Conservation (phyloP, 2,797 vertebrate genomes). For the Manis javanica region DNA sequence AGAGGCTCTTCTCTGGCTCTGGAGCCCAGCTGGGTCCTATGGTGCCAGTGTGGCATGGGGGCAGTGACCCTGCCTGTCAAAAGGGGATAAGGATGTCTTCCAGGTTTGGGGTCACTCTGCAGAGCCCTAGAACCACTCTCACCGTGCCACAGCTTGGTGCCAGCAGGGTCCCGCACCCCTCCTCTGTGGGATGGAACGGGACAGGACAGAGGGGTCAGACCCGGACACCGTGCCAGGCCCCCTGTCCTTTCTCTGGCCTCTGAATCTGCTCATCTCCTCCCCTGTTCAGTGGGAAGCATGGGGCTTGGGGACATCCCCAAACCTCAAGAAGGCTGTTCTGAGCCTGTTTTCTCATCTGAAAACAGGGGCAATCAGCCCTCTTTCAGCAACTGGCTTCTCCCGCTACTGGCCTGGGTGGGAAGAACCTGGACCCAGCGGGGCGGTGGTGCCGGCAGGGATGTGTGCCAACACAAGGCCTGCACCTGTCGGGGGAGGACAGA, state of each 20-base stretch:
- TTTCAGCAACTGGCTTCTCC: background rate
- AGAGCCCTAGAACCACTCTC: background rate
- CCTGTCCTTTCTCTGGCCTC: background rate
- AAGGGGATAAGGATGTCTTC: background rate
- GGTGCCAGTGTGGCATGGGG: background rate
- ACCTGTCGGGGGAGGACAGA: background rate
- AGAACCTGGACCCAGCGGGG: background rate
- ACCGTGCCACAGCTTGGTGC: background rate
- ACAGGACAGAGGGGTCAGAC: background rate
- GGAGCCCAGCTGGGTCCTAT: background rate
- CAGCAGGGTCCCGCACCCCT: background rate
- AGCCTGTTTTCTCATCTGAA: conserved; percentile 19
- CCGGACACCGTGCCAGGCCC: background rate
- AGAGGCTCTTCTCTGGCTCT: background rate
- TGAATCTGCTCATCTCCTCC: background rate
- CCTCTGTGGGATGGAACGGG: fast-evolving
- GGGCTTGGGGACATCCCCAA: background rate
- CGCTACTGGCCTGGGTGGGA: background rate
- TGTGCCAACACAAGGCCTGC: background rate
- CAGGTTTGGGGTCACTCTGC: too few species aligned
- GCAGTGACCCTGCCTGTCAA: background rate
- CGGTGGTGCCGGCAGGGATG: fast-evolving
- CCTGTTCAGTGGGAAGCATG: fast-evolving
- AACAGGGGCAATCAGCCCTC: background rate
- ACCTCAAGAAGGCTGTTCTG: background rate